Percentiles rank a stretch among this genome's conserved stretches.
phyloP scores from a whole-genome alignment of 2,113 vertebrate species.

The Ahaetulla prasina region DNA sequence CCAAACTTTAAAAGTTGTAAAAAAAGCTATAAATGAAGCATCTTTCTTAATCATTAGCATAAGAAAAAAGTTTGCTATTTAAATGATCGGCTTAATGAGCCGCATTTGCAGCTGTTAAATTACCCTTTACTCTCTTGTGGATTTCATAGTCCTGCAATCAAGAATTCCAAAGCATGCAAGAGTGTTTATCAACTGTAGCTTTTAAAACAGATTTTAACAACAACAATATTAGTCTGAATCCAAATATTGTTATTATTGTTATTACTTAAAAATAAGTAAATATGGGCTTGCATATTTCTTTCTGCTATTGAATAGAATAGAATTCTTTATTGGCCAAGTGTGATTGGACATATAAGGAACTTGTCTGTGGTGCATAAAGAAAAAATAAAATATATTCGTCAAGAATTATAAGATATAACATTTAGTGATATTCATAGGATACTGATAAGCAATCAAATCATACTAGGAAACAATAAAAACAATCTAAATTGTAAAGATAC shows the following conservation, averaged over 20 bases:
- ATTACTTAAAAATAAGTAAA: not conserved
- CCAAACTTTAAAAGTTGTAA: not conserved
- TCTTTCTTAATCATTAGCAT: not conserved
- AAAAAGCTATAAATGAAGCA: conserved; percentile 1
- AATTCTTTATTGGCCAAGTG: too few species aligned
- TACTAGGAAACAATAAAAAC: too few species aligned
- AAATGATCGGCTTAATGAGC: not conserved
- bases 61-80: conserved; percentile 19
- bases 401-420: too few species aligned
- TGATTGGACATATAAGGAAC: too few species aligned
- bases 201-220: not conserved
- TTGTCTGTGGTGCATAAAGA: too few species aligned
- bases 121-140: not conserved
- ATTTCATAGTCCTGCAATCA: conserved; percentile 4
- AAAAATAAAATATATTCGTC: too few species aligned
- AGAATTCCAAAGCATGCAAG: not conserved
- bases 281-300: not conserved
- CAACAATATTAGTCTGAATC: not conserved
- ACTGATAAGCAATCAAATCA: too few species aligned
- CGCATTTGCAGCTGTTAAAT: not conserved
- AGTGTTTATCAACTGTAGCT: not conserved
- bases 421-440: too few species aligned
- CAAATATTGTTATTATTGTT: not conserved
- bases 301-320: too few species aligned
- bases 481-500: too few species aligned